Evolutionary conservation across 1,140 invertebrate genomes (phyloP).

Genomic region (Matsumurasca onukii): DNA sequence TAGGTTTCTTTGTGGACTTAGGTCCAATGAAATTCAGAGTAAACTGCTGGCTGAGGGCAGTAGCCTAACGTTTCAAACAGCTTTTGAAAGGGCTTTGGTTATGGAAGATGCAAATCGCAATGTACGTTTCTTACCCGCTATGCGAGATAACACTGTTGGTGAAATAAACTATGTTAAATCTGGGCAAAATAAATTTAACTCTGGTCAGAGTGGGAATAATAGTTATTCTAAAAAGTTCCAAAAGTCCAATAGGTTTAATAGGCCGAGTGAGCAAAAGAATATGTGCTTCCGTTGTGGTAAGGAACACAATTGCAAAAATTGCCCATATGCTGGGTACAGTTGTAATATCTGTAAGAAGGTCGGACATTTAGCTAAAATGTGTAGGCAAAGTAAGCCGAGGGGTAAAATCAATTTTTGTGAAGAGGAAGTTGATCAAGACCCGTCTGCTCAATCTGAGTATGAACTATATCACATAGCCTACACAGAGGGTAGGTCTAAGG

Average conservation of each 20-base stretch:
- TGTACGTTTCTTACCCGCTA: not conserved
- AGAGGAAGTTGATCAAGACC: not conserved
- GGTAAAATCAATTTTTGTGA: not conserved
- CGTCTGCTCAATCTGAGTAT: not conserved
- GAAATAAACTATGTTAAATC: not conserved
- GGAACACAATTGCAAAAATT: not conserved
- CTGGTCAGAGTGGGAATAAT: not conserved
- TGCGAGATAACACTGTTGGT: not conserved
- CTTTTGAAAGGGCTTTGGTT: not conserved
- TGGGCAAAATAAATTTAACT: not conserved
- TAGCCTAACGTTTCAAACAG: not conserved
- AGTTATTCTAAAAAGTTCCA: no score
- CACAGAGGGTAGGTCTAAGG: not conserved
- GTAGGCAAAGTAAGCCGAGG: not conserved
- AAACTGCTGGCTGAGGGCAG: not conserved
- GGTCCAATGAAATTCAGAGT: not conserved
- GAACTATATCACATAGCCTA: not conserved
- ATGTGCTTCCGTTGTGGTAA: not conserved
- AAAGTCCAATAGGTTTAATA: no score
- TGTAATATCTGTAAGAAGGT: not conserved
- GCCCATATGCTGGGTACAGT: not conserved
- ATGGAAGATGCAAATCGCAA: not conserved
- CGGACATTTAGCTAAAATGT: no score
- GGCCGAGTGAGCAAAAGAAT: no score
- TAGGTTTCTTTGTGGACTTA: no score